Evolutionary conservation across 2,113 vertebrate species (phyloP), one percentile per base, ranked within the genome.

Genomic region (Dicentrarchus labrax): DNA sequence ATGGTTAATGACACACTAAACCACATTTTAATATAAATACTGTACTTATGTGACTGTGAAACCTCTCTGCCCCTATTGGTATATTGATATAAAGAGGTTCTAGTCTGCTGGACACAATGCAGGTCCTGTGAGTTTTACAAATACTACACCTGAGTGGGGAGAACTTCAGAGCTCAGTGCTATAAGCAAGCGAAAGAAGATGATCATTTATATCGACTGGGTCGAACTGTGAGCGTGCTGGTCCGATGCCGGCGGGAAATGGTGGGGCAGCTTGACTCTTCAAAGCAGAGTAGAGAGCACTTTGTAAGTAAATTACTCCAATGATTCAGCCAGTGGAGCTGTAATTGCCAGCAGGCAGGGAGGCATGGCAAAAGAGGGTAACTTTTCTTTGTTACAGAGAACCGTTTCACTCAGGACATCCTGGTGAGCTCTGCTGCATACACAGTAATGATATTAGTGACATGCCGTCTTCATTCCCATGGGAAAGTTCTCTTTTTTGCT

Each of bases 231-330:
- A 91, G 86, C 1, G 39, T 24, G 75, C 38, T 50, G 83, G 86
- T 80, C 75, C 7, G 21, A 47, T 82, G 70, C 85, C 41, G 43
- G 16, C 54, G 90, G 85, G 89, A 86, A 73, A 73, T 60, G 57
- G 68, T 66, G 57, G 72, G 81, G 72, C 76, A 80, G 74, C 78
- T 83, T 73, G 83, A 85, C 74, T 90, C 82, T 83, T 86, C 80
- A 72, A 84, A 88, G 87, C 61, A 68, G 83, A 83, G 68, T 19
- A 69, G 81, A 81, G 83, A 90, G 78, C 89, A 90, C 82, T 92
- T 88, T 90, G 89, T 91, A 82, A 89, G 85, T 88, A 92, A 92
- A 92, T 90, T 74, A 87, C 86, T 70, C 48, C 91, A 92, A 92
- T 89, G 86, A 92, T 91, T 79, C 76, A 86, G 85, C 78, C 76